These are phyloP conservation scores for Taeniopygia guttata DNA, from an alignment of 2,797 vertebrate genomes.

Conservation along the genomic window DNA sequence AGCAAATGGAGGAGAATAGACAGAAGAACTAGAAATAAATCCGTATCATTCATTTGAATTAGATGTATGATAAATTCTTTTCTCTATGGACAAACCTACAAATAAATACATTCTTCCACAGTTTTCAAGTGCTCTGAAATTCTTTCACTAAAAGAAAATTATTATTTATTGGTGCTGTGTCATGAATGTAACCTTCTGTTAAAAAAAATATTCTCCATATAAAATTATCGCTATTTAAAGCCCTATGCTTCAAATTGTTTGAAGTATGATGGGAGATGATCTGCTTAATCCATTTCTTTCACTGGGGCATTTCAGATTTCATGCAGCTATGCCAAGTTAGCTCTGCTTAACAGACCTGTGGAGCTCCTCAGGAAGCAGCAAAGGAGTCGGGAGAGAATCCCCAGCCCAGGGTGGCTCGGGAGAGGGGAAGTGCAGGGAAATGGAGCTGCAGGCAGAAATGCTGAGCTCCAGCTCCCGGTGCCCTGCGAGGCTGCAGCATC, in stretches of 20 bases:
- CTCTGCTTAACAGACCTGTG: neutral
- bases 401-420: neutral
- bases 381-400: neutral
- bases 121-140: neutral
- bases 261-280: slow-evolving; percentile 17
- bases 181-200: neutral
- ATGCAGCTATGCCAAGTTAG: neutral
- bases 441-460: no score
- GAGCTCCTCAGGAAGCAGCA: neutral
- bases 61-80: neutral
- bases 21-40: neutral
- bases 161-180: neutral
- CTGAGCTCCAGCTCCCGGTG: neutral
- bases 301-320: neutral
- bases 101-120: neutral
- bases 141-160: neutral
- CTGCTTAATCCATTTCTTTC: slow-evolving; percentile 22
- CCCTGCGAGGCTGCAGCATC: no score
- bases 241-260: neutral
- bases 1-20: neutral
- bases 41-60: neutral
- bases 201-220: neutral
- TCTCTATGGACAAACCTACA: neutral
- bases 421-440: no score
- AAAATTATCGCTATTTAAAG: neutral